These are phyloP conservation scores for Theristicus caerulescens DNA, from an alignment of 2,113 vertebrate species.

Conservation along the genomic window DNA sequence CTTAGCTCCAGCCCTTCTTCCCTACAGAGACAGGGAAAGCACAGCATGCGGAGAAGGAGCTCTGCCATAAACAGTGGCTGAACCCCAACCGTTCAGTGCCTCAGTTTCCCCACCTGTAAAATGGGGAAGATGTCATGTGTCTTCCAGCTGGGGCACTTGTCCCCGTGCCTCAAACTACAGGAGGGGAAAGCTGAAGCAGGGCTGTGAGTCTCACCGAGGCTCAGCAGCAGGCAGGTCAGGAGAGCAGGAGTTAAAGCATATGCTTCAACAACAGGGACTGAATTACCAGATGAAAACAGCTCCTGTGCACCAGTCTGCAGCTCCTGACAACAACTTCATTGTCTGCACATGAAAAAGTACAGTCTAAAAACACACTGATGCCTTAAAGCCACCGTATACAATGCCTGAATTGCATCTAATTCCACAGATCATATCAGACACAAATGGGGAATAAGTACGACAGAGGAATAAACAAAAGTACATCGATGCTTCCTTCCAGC, in stretches of 20 bases:
- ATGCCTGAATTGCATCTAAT: not conserved
- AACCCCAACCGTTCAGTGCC: accelerated
- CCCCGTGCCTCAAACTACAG: not conserved
- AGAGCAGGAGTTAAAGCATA: not conserved
- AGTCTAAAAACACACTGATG: not conserved
- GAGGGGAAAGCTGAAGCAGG: not conserved
- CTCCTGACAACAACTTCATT: not conserved
- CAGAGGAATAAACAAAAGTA: not conserved
- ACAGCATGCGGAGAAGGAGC: not conserved
- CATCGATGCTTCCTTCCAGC: not conserved
- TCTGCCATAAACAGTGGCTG: not conserved
- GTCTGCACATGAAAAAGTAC: not conserved
- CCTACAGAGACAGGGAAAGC: not conserved
- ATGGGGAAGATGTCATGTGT: accelerated
- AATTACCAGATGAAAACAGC: not conserved
- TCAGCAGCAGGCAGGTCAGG: not conserved
- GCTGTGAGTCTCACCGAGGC: not conserved
- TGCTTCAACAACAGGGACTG: not conserved
- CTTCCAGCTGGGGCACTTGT: not conserved
- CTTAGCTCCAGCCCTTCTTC: not conserved
- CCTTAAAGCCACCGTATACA: not conserved
- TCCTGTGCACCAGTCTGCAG: not conserved
- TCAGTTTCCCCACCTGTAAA: not conserved
- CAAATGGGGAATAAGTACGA: not conserved
- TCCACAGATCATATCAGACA: not conserved